phyloP scores from a whole-genome alignment of 2,888 invertebrate genomes.

The Aelia acuminata region DNA sequence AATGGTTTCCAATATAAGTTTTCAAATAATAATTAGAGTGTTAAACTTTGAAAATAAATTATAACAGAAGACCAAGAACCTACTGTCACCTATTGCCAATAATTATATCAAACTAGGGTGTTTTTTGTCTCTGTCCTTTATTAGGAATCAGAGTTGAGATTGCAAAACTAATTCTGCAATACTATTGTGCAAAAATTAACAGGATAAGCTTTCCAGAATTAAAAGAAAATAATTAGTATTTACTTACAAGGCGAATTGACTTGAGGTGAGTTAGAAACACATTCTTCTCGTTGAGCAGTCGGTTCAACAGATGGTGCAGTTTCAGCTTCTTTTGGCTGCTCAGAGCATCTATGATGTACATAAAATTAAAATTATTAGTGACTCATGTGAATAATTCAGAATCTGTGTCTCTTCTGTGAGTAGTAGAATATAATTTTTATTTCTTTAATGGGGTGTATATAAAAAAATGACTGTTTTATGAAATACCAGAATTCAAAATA shows the following conservation, averaged over 20 bases:
- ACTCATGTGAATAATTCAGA: no score
- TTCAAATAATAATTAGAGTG: no score
- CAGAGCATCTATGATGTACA: slow-evolving; percentile 25
- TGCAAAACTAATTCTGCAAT: background rate
- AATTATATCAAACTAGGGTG: background rate
- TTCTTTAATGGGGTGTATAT: no score
- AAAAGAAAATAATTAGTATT: background rate
- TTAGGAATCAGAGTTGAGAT: background rate
- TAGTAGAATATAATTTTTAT: no score
- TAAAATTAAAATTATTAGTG: no score
- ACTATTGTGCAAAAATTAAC: background rate
- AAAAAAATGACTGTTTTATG: no score
- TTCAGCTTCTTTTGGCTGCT: slow-evolving; percentile 25
- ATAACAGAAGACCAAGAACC: no score
- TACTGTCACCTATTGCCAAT: background rate
- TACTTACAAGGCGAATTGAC: slow-evolving; percentile 12
- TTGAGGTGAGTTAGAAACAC: background rate
- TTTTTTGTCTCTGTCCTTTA: background rate
- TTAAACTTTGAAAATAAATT: no score
- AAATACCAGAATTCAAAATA: no score
- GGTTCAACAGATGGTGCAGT: background rate
- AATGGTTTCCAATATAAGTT: no score
- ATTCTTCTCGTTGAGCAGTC: background rate
- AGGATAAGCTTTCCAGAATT: background rate
- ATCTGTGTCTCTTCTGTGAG: no score